These are phyloP conservation scores for Poliocrania exsul DNA, from an alignment of 2,797 vertebrate species.

Conservation along the genomic window DNA sequence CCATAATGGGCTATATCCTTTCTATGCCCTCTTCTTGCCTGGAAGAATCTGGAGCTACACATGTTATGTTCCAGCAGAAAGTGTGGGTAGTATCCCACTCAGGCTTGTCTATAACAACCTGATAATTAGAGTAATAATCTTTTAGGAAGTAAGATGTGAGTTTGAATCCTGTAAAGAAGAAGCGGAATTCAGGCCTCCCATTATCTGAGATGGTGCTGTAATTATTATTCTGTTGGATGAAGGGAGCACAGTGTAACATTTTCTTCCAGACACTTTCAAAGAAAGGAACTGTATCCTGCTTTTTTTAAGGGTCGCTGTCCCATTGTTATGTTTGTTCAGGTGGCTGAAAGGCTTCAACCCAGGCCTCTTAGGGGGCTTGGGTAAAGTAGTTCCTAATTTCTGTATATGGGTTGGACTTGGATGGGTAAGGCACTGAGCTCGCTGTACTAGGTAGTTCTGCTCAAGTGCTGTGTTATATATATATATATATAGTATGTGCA, in stretches of 20 bases:
- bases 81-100: neutral
- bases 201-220: neutral
- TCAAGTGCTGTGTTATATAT: neutral
- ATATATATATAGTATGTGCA: neutral
- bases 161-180: neutral
- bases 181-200: neutral
- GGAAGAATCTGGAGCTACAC: neutral
- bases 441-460: neutral
- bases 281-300: neutral
- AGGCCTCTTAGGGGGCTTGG: neutral
- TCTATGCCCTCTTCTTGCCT: neutral
- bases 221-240: neutral
- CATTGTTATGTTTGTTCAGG: neutral
- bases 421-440: neutral
- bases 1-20: neutral
- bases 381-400: neutral
- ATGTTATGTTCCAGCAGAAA: rapidly evolving
- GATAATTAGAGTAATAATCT: neutral
- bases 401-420: neutral
- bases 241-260: neutral
- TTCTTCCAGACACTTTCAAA: neutral
- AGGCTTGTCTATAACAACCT: neutral
- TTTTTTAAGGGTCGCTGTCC: neutral
- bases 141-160: neutral
- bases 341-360: neutral